Evolutionary conservation across 2,888 invertebrate species (phyloP), one percentile per base, ranked within the genome.

Genomic region (Lamellibrachia columna): DNA sequence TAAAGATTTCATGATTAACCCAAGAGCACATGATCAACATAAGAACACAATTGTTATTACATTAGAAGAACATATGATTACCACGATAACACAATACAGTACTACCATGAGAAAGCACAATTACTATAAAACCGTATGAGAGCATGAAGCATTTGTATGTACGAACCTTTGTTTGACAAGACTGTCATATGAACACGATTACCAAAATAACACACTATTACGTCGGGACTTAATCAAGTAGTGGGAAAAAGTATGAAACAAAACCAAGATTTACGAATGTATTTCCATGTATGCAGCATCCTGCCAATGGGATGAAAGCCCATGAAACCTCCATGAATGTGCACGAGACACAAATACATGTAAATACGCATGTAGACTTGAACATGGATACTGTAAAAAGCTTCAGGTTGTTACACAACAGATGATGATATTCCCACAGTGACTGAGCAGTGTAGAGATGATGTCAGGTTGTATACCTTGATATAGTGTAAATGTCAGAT

Each of bases 401-500:
- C n/a, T 11, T 75, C 75, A 22, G 22, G 15, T 22, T 22, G 15
- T 75, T 22, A 75, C 75, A 75, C 75, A 15, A 75, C 55, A 22
- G n/a, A 75, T 75, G 6, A 75, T 75, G 22, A 91, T 91, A 15
- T 91, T 53, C 40, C 22, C 52, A 91, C 3, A 1, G 22, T 91
- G 53, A 91, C 53, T 53, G 53, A 91, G 22, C 53, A 91, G 3
- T 22, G 2, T n/a, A 15, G 28, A n/a, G 22, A n/a, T 6, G 6
- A 28, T 2, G 90, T 90, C 58, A 28, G n/a, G 52, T 60, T 15
- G 15, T 90, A 52, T 94, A 97, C 97, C 96, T 96, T 90, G 96
- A 97, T 95, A 99, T 98, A 95, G 98, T 98, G 96, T 99, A 99
- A 94, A 99, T 98, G 93, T 99, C 99, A 2, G 98, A 97, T 3